phyloP scores from a whole-genome alignment of 1,140 invertebrate genomes.

The Calephelis nemesis region DNA sequence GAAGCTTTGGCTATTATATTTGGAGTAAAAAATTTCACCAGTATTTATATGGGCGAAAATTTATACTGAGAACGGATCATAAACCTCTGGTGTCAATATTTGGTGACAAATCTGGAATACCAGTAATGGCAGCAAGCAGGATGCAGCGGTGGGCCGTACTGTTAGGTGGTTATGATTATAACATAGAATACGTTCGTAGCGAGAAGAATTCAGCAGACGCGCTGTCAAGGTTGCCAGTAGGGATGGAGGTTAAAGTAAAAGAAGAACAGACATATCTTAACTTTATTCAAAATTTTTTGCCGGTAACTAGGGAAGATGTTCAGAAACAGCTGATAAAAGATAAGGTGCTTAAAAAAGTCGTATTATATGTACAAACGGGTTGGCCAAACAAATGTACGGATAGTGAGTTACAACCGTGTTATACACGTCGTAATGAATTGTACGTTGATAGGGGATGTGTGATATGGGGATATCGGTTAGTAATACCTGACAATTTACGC shows the following conservation, averaged over 20 bases:
- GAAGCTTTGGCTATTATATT: slow-evolving; percentile 45
- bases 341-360: slow-evolving; percentile 7
- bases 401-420: slow-evolving; percentile 27
- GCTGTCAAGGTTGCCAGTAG: background rate
- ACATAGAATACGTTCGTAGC: slow-evolving; percentile 25
- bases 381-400: slow-evolving; percentile 26
- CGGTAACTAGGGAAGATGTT: slow-evolving; percentile 23
- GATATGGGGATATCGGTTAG: slow-evolving; percentile 37
- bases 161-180: slow-evolving; percentile 26
- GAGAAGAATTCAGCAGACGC: slow-evolving; percentile 23
- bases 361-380: slow-evolving; percentile 30
- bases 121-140: slow-evolving; percentile 26
- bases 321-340: slow-evolving; percentile 19
- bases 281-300: slow-evolving; percentile 35
- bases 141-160: slow-evolving; percentile 27
- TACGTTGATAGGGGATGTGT: slow-evolving; percentile 37
- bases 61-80: slow-evolving; percentile 26
- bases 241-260: background rate
- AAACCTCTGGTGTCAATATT: slow-evolving; percentile 66
- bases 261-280: slow-evolving; percentile 34
- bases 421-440: slow-evolving; percentile 30
- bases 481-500: slow-evolving; percentile 25
- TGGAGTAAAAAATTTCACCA: slow-evolving; percentile 41
- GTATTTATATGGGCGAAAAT: slow-evolving; percentile 34
- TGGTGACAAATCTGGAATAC: slow-evolving; percentile 31